A percentile compares a stretch with the other conserved stretches of the same genome.
phyloP scores from a whole-genome alignment of 1,140 invertebrate species.

The Drosophila repleta region DNA sequence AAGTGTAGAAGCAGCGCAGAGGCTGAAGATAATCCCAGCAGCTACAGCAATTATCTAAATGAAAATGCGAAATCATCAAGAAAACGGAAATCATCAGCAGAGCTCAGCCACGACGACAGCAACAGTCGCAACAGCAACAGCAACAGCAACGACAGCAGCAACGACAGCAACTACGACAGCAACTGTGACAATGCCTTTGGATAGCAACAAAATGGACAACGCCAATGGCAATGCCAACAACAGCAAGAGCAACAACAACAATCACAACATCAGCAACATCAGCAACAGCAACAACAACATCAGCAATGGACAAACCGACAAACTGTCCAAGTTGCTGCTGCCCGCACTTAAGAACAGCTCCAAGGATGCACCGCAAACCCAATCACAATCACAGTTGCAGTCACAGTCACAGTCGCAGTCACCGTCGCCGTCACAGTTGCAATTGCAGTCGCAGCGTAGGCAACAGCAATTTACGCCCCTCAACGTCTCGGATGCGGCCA shows the following conservation, averaged over 20 bases:
- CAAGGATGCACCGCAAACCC: constrained; percentile 42
- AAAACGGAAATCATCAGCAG: constrained; percentile 68
- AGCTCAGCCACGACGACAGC: constrained; percentile 50
- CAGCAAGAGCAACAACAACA: constrained; percentile 21
- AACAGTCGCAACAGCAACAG: constrained; percentile 23
- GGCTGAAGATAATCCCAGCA: constrained; percentile 24
- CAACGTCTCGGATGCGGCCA: constrained; percentile 55
- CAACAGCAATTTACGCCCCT: constrained; percentile 63
- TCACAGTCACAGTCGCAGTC: constrained; percentile 1
- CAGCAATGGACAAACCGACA: constrained; percentile 39
- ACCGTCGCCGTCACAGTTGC: constrained; percentile 3
- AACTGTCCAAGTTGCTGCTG: constrained; percentile 48
- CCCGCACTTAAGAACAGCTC: constrained; percentile 45
- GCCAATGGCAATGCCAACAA: constrained; percentile 2
- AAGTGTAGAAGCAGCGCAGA: too few relatives aligned
- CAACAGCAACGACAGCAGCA: constrained; percentile 21
- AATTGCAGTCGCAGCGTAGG: constrained; percentile 22
- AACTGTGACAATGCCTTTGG: constrained; percentile 21
- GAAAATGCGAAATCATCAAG: constrained; percentile 80
- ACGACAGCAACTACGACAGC: constrained; percentile 19
- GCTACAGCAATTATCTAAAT: constrained; percentile 58
- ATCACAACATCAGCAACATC: constrained; percentile 41
- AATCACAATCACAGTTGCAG: constrained; percentile 5
- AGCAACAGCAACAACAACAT: constrained; percentile 50
- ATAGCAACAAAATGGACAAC: constrained; percentile 13